These are phyloP conservation scores for Papilio gigon DNA, from an alignment of 2,888 invertebrate species.

Conservation along the genomic window DNA sequence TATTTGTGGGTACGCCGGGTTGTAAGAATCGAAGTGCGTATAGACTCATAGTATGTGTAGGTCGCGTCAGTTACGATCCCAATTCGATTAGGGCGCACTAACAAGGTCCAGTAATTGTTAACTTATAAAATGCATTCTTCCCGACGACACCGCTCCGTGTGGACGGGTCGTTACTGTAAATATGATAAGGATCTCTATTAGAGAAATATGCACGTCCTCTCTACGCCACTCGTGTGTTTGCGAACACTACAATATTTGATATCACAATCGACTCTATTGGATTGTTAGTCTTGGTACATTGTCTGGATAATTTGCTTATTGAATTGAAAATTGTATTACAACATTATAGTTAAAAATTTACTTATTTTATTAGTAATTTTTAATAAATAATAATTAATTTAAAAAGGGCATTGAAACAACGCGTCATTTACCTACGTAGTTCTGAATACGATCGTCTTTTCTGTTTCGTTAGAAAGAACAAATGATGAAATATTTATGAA, in stretches of 20 bases:
- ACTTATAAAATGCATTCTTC: slow-evolving; percentile 38
- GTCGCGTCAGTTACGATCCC: slow-evolving; percentile 31
- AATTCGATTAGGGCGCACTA: slow-evolving; percentile 38
- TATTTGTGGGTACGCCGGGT: no score
- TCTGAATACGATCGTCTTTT: no score
- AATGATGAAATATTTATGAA: no score
- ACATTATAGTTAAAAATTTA: no score
- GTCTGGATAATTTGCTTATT: neutral
- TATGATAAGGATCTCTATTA: slow-evolving; percentile 65
- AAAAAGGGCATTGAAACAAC: no score
- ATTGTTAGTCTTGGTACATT: slow-evolving; percentile 2
- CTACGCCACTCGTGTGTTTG: slow-evolving; percentile 30
- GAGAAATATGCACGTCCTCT: slow-evolving; percentile 50
- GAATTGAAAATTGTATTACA: neutral
- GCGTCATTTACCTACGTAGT: no score
- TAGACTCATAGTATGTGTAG: slow-evolving; percentile 18
- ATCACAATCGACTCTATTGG: slow-evolving; percentile 12
- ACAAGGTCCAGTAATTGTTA: slow-evolving; percentile 40
- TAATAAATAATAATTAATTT: no score
- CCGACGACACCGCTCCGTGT: slow-evolving; percentile 49
- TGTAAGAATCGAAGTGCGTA: no score
- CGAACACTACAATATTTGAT: slow-evolving; percentile 1
- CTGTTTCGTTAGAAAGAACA: no score
- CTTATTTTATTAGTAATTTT: no score
- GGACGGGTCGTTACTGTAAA: slow-evolving; percentile 63